Conservation (phyloP, 1,140 invertebrate genomes). For the Aleiodes sp. region DNA sequence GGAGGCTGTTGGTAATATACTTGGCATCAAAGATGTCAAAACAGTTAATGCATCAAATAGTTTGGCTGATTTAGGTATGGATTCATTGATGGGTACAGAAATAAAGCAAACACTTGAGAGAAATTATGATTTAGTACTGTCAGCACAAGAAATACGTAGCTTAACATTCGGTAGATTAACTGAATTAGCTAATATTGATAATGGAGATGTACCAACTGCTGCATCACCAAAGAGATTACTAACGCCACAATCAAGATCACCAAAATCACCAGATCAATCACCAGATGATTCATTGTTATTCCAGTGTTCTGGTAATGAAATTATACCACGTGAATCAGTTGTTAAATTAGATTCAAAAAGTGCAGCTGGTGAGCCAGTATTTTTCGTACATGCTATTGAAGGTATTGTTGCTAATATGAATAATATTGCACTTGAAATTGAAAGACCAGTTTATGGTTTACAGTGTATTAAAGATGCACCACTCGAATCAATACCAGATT, state of each 20-base stretch:
- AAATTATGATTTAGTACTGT: conserved; percentile 89
- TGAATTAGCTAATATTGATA: conserved; percentile 70
- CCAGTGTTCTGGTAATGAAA: conserved; percentile 49
- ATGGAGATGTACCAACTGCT: conserved; percentile 43
- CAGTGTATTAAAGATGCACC: conserved; percentile 86
- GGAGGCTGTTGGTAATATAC: conserved; percentile 83
- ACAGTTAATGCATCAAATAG: conserved; percentile 78
- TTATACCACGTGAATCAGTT: conserved; percentile 75
- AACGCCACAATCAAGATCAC: conserved; percentile 20
- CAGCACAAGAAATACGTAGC: conserved; percentile 86
- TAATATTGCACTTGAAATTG: conserved; percentile 74
- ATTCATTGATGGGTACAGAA: conserved; percentile 97
- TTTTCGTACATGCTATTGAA: conserved; percentile 92
- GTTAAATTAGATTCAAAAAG: conserved; percentile 70
- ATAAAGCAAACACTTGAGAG: conserved; percentile 96
- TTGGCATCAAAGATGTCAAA: conserved; percentile 86
- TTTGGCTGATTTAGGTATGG: conserved; percentile 94
- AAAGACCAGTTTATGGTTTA: conserved; percentile 86
- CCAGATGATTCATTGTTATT: conserved; percentile 41
- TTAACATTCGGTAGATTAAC: conserved; percentile 80
- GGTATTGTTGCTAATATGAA: conserved; percentile 79
- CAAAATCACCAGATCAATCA: conserved; percentile 7
- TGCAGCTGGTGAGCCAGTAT: conserved; percentile 67
- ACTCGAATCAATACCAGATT: conserved; percentile 73
- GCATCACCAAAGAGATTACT: conserved; percentile 38